A percentile compares a stretch with the other conserved stretches of the same genome.
These are phyloP conservation scores for Dermochelys coriacea DNA, from an alignment of 2,797 vertebrate species.

Conservation along the genomic window DNA sequence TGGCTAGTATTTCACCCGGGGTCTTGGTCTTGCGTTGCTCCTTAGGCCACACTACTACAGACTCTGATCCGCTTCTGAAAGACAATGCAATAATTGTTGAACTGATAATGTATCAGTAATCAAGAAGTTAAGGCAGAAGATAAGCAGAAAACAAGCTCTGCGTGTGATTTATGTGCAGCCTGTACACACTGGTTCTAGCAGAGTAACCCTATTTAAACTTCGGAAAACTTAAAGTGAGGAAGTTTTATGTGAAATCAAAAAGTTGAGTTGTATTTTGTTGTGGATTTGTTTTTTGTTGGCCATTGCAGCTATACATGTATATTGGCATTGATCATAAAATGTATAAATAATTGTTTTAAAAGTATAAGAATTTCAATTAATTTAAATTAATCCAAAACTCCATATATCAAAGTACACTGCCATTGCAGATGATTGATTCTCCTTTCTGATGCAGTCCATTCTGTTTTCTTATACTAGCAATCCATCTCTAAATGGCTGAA, in stretches of 20 bases:
- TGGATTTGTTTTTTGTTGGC: not conserved
- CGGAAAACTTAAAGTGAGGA: not conserved
- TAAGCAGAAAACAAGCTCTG: not conserved
- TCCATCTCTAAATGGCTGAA: not conserved
- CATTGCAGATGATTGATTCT: not conserved
- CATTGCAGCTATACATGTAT: not conserved
- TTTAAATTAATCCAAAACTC: not conserved
- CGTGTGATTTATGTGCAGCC: not conserved
- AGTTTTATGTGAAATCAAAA: not conserved
- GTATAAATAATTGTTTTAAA: not conserved
- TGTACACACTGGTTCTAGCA: not conserved
- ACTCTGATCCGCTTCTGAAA: not conserved
- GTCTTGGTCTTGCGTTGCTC: accelerated
- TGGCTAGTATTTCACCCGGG: not conserved
- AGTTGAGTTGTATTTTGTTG: not conserved
- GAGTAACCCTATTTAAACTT: not conserved
- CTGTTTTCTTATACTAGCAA: not conserved
- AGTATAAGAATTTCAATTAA: not conserved
- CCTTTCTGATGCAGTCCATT: not conserved
- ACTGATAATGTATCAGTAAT: not conserved
- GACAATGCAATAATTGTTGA: not conserved
- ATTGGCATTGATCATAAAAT: not conserved
- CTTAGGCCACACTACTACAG: not conserved
- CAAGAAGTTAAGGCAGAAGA: not conserved
- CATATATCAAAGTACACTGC: not conserved